Evolutionary conservation across 2,888 invertebrate species (phyloP), one percentile per base, ranked within the genome.

Genomic region (Tridacna crocea): DNA sequence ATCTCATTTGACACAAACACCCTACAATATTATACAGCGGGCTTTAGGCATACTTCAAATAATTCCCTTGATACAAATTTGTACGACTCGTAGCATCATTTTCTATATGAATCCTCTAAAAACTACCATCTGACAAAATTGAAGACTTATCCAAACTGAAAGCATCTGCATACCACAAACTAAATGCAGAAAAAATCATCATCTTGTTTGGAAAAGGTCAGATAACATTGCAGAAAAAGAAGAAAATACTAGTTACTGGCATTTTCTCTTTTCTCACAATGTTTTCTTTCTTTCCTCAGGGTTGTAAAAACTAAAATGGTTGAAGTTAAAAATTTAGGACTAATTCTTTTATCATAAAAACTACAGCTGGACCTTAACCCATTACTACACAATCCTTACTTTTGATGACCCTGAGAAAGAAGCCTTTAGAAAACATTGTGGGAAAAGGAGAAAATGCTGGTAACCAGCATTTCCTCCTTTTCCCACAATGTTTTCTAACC

Each of bases 371-470:
- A 51, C 11, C 11, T 11, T 13, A 51, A 51, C 11, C 15, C 11
- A 51, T 51, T 51, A 51, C 11, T 15, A 51, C 15, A 13, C n/a
- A n/a, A n/a, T n/a, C n/a, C n/a, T n/a, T n/a, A n/a, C n/a, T n/a
- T n/a, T n/a, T n/a, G n/a, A n/a, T n/a, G 11, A 51, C 15, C 51
- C 51, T 51, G 51, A 13, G 15, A 51, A 11, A 51, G 51, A 51
- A 13, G 51, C 15, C 51, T 26, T 26, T 26, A 65, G 27, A 6
- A 65, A 65, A 65, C 17, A 65, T 65, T 65, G 27, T 65, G 22
- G 10, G 24, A 26, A 65, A 65, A 26, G 27, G 17, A 65, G 63
- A 65, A 65, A 65, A 26, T 65, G 63, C 63, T 26, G 22, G 26
- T 26, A 6, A 65, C 63, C 22, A 51, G 51, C 51, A 51, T 13